Base-by-base conservation (phyloP, 1,140 invertebrate genomes). In the Rhopalosiphum maidis region DNA sequence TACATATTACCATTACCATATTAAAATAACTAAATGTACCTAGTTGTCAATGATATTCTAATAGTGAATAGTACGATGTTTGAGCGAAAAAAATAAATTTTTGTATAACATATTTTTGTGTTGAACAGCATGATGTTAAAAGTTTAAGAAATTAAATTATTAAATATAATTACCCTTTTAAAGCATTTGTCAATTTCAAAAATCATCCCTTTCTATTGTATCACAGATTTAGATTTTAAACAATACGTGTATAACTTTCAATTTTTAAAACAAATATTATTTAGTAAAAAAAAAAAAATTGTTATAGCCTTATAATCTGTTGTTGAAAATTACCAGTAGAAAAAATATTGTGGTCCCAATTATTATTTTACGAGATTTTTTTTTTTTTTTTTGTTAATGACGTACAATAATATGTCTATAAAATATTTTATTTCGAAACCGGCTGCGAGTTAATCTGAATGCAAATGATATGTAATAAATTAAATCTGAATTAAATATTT, bases 301-400 rank as follows among this genome's bases (percentile, higher is more conserved):
- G n/a, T 18, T 18, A 77, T n/a, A n/a, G n/a, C 1, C 15, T 43
- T 60, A 8, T 86, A 30, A 90, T 25, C 37, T 46, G 41, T 55
- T 68, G 55, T 90, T 90, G 89, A 60, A 68, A 41, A 90, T 90
- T 68, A 30, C 41, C 89, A 43, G 37, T 90, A 68, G 89, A 60
- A 90, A 90, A 90, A 90, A 90, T 90, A 68, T 90, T 90, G 37
- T 90, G 89, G 89, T 90, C 89, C 89, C 89, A 68, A 51, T 90
- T 60, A 90, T 90, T 90, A 68, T 90, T 90, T 90, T 2, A 90
- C n/a, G 37, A 68, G 37, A 90, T 60, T 54, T 48, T 15, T 51
- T 51, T 51, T 48, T 48, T n/a, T 46, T 46, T 46, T 46, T 48
- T 87, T 87, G 60, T 18, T 68, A 68, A 68, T 30, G 30, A 48